phyloP scores from a whole-genome alignment of 2,113 vertebrate genomes.

The Pomatorhinus ruficollis region DNA sequence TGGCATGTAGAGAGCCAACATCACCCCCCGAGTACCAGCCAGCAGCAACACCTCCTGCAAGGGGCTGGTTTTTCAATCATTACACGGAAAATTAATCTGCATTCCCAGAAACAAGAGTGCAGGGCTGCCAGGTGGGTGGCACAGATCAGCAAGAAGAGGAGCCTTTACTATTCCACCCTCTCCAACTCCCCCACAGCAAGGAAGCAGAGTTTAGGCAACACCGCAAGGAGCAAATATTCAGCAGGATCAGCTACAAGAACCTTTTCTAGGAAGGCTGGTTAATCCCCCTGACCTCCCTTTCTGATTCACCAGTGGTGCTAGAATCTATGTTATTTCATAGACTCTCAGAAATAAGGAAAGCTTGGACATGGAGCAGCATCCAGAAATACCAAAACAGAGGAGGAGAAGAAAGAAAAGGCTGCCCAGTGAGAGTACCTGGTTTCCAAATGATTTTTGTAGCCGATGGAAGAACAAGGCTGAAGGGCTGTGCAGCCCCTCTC shows the following conservation, averaged over 20 bases:
- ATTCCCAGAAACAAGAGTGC: not conserved
- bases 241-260: not conserved
- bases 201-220: not conserved
- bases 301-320: not conserved
- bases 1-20: not conserved
- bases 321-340: not conserved
- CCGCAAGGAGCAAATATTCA: not conserved
- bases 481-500: not conserved
- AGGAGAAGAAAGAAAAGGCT: not conserved
- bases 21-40: not conserved
- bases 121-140: conserved; percentile 3
- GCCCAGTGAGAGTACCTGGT: not conserved
- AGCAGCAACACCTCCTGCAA: not conserved
- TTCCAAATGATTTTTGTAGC: not conserved
- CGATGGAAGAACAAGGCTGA: not conserved
- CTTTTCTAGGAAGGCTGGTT: not conserved
- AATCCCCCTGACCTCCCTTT: not conserved
- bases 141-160: not conserved
- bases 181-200: not conserved
- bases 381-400: not conserved
- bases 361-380: accelerated
- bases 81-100: not conserved
- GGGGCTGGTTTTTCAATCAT: not conserved
- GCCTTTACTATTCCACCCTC: not conserved
- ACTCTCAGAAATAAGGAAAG: not conserved